Evolutionary conservation across 2,888 invertebrate genomes (phyloP), one percentile per base, ranked within the genome.

Genomic region (Epinotia bilunana): DNA sequence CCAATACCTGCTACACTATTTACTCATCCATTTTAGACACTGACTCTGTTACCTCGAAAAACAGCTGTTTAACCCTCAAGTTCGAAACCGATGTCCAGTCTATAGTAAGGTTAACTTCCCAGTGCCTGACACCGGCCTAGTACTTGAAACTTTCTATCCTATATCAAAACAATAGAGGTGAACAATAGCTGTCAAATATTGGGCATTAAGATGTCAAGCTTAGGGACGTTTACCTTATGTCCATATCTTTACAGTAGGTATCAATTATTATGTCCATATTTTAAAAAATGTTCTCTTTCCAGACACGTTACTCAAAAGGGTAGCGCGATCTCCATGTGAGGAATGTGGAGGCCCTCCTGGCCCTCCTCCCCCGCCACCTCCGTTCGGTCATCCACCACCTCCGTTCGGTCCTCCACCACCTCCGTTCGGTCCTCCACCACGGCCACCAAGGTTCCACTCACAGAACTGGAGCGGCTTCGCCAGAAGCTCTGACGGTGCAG

Each of bases 381-480:
- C 43, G 43, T 43, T 43, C 20, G 7, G 43, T 23, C 73, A 67
- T 2, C 65, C 73, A 0, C 73, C 28, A 13, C 80, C 79, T 9
- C 78, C 43, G 57, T 43, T 43, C 20, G 7, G 43, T n/a, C 72
- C 72, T 4, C 65, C 72, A 0, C 73, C 23, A 12, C 80, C 79
- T 7, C 78, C 39, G 57, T 39, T 39, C 20, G 6, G 39, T 20
- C 72, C 72, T 3, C 79, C 81, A 0, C 77, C 81, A 7, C 81
- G 82, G 7, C 83, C 83, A 39, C 79, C 83, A 39, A 75, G 83
- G 43, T 89, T 87, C 78, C 87, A 79, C 39, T 83, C 90, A 0
- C 84, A 86, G n/a, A 87, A 91, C 63, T 91, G 90, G 90, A 87
- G 86, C 28, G 91, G 91, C 2, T 76, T 87, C 12, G 79, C 87